Base-by-base conservation (phyloP, 2,888 invertebrate species). In the Zygaena filipendulae region DNA sequence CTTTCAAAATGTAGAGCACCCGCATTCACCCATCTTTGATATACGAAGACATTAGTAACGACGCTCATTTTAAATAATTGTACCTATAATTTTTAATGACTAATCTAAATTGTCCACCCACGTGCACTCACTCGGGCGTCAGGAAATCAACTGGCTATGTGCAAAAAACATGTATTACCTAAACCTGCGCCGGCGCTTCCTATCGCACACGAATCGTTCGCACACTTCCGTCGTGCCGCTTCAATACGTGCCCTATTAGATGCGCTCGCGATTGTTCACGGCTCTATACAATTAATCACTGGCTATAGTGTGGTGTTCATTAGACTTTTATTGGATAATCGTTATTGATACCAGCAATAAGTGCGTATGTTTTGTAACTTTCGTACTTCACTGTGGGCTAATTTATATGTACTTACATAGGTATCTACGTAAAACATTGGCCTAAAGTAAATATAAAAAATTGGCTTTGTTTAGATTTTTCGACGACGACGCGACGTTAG, bases 101-200 rank as follows among this genome's bases (percentile, higher is more conserved):
- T 16, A 16, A 23, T 21, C 5, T 3, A 11, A 21, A 9, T 6
- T 20, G 9, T 14, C 10, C 16, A 22, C 11, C 9, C 35, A 48
- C 59, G 59, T 47, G 55, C 42, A 42, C 22, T 29, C 54, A 30
- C 35, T 35, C 25, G 52, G 40, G 38, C 43, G 39, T 33, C 46
- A 48, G 59, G 59, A 52, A 59, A 43, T 25, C 33, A 31, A 63
- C 55, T 61, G 62, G 25, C 40, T 52, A 53, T 44, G 58, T 45
- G 46, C 42, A 45, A 55, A 56, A 40, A 50, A 52, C 52, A 38
- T 36, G 31, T 35, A 45, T 60, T 69, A 62, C 57, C 59, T 62
- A 60, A 59, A 56, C 35, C 45, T 52, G 49, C 49, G 47, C 39
- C 14, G 11, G 38, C 47, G 50, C 57, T 69, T 69, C 69, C 68